phyloP scores from a whole-genome alignment of 1,140 invertebrate genomes.

The Chelonus insularis region DNA sequence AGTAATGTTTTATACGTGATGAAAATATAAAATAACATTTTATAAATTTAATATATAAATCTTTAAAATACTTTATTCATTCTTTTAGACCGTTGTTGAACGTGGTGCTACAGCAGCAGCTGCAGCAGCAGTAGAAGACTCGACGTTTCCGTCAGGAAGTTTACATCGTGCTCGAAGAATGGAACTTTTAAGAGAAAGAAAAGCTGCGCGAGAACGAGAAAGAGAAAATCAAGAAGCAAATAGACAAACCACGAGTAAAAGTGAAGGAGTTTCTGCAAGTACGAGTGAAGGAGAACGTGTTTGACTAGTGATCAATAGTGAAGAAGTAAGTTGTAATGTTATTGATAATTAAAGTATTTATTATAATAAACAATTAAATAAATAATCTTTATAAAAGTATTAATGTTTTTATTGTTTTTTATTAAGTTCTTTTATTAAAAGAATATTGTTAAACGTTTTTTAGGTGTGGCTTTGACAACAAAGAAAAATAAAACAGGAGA shows the following conservation, averaged over 20 bases:
- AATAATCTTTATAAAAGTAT: no score
- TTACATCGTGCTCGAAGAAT: slow-evolving; percentile 42
- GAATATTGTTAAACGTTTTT: not conserved
- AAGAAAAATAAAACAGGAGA: slow-evolving; percentile 5
- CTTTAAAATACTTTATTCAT: not conserved
- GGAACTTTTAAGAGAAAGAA: slow-evolving; percentile 41
- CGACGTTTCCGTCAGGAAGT: slow-evolving; percentile 46
- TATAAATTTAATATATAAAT: not conserved
- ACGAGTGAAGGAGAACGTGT: slow-evolving; percentile 19
- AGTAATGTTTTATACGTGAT: no score
- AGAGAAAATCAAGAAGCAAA: slow-evolving; percentile 23
- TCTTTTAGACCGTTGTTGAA: slow-evolving; percentile 41
- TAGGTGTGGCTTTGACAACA: slow-evolving; percentile 10
- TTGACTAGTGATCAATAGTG: slow-evolving; percentile 11
- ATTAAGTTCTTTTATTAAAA: no score
- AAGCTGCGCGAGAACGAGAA: slow-evolving; percentile 40
- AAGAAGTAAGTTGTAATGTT: slow-evolving; percentile 9
- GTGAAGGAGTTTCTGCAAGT: slow-evolving; percentile 1
- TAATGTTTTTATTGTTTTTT: no score
- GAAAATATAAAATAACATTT: not conserved
- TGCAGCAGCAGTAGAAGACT: slow-evolving; percentile 46
- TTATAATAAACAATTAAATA: no score
- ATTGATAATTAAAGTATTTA: no score
- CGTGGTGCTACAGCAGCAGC: slow-evolving; percentile 46
- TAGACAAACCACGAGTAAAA: not conserved